phyloP scores from a whole-genome alignment of 2,888 invertebrate genomes.

The Dryobotodes eremita region DNA sequence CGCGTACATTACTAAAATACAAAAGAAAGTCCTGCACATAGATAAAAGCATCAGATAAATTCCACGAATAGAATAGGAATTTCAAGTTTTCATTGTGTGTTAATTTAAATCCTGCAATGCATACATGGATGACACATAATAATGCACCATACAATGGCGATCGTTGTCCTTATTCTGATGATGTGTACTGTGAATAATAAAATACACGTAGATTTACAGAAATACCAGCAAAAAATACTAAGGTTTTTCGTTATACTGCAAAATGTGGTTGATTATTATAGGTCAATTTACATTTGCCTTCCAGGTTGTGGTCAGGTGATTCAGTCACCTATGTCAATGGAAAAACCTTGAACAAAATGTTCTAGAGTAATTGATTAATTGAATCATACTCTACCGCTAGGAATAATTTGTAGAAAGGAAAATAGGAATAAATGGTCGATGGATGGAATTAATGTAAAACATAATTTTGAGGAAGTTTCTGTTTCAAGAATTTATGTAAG shows the following conservation, averaged over 20 bases:
- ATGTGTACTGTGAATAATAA: constrained; percentile 40
- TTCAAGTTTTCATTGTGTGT: constrained; percentile 55
- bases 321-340: neutral
- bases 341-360: neutral
- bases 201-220: neutral
- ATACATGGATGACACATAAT: constrained; percentile 42
- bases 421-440: neutral
- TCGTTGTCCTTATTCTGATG: constrained; percentile 34
- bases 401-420: neutral
- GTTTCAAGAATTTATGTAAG: neutral
- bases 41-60: constrained; percentile 41
- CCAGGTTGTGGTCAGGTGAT: neutral
- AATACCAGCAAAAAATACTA: neutral
- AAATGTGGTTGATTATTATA: constrained; percentile 13
- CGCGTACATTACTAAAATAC: constrained; percentile 15
- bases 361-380: neutral
- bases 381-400: neutral
- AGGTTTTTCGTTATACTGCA: neutral
- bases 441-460: neutral
- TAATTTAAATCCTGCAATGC: constrained; percentile 42
- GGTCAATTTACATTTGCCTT: neutral
- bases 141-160: constrained; percentile 23
- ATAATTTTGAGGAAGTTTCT: neutral
- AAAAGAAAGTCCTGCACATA: constrained; percentile 34
- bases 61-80: constrained; percentile 39